Evolutionary conservation across 2,888 invertebrate genomes (phyloP), one percentile per base, ranked within the genome.

Genomic region (Trichacis sp.): DNA sequence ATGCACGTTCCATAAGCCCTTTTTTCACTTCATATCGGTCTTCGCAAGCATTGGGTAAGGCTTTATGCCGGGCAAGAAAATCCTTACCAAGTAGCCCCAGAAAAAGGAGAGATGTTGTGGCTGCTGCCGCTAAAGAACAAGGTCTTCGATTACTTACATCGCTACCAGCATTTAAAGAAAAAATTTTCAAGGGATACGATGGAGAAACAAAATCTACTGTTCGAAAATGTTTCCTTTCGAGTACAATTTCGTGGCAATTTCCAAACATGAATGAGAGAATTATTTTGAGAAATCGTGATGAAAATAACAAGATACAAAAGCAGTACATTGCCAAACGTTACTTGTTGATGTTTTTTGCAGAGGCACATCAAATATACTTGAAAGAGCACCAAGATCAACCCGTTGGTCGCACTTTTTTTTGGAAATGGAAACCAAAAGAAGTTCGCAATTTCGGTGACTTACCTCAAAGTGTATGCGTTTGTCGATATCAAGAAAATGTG

Each of bases 401-500:
- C 4, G 9, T 40, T 40, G 40, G 40, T 9, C 40, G 40, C n/a
- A 40, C 40, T 6, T 40, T 40, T 5, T 40, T 40, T 40, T 40
- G 40, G 40, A 9, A 40, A 40, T 40, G 12, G 40, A 40, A 40
- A 15, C 40, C 40, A 3, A 40, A 14, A 40, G 40, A 40, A 40
- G 15, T 40, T 9, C 3, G 12, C 12, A 40, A 15, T 9, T 40
- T 40, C n/a, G 14, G 3, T 12, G 12, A 40, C 14, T 5, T 40
- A 11, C 40, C 40, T 12, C 15, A 40, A 40, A 40, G 15, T 40
- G 40, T 40, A 24, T 40, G 40, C 40, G 15, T 40, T 14, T 15
- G 40, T 15, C 12, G 15, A 40, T 40, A 40, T 40, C 40, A 40
- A 3, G 40, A 40, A 40, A 40, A 40, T 15, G 40, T 40, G 40